Base-by-base conservation (phyloP, 2,888 invertebrate species). In the Hyposoter didymator region DNA sequence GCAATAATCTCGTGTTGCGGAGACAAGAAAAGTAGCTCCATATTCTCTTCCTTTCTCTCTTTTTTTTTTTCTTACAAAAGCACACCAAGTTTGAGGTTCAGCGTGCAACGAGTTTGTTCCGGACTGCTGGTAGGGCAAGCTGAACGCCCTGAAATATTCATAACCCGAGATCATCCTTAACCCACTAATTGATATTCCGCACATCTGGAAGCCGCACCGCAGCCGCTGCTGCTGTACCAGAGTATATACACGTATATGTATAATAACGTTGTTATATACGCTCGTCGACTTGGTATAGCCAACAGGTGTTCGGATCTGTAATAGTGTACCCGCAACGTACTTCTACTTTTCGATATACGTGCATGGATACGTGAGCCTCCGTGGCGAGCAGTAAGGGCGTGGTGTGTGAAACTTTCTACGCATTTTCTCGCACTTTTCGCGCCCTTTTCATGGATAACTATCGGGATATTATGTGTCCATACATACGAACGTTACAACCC, bases 141-240 rank as follows among this genome's bases (percentile, higher is more conserved):
- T 32, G 47, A 73, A 76, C 73, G 64, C 85, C 80, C 84, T 91
- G 90, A 91, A 92, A 91, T 92, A 92, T 92, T 91, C 91, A 91
- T 91, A 90, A 90, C 88, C 87, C 87, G 83, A 88, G 90, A 90
- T 90, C 87, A 90, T 90, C 90, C 89, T 89, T 89, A 89, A 89
- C 89, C 87, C 84, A 88, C 90, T 91, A 92, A 92, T 92, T 91
- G 90, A 91, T 91, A 92, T 91, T 91, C 91, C 88, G 85, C 84
- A 88, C 91, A 89, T 90, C 90, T 90, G 91, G 90, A 89, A 89
- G 87, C 87, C 87, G 74, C 84, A 78, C 70, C 10, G 73, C 82
- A 73, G 67, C 74, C 78, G 73, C 75, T 74, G 64, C 70, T 66
- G 32, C 59, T 69, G 14, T 62, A 73, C n/a, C 74, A 66, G 3